Evolutionary conservation across 2,888 invertebrate genomes (phyloP).

Genomic region (Pheosia tremula): DNA sequence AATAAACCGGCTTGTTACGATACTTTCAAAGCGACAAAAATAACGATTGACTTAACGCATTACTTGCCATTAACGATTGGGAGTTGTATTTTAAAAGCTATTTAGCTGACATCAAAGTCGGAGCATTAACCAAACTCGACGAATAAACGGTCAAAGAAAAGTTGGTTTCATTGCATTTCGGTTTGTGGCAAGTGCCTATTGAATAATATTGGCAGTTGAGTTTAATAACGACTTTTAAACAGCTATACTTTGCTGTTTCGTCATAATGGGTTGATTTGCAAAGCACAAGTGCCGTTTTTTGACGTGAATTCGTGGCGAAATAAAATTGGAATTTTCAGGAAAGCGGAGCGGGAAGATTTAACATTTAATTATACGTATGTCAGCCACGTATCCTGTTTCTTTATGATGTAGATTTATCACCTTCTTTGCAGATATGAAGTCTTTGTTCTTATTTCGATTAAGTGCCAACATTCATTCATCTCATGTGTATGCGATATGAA

Average conservation of each 20-base stretch:
- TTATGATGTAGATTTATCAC: conserved; percentile 38
- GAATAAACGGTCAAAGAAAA: conserved; percentile 39
- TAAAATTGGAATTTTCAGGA: conserved; percentile 27
- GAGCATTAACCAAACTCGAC: conserved; percentile 26
- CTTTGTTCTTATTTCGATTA: conserved; percentile 19
- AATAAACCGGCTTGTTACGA: conserved; percentile 18
- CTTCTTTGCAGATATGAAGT: conserved; percentile 26
- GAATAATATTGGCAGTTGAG: conserved; percentile 42
- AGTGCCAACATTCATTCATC: conserved; percentile 26
- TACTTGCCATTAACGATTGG: conserved; percentile 26
- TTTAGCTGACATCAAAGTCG: conserved; percentile 43
- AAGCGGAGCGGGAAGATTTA: conserved; percentile 24
- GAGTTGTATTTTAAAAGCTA: conserved; percentile 38
- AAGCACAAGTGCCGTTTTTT: conserved; percentile 48
- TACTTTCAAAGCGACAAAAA: conserved; percentile 24
- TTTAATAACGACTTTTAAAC: conserved; percentile 47
- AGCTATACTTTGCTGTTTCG: conserved; percentile 35
- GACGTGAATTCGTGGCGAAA: conserved; percentile 32
- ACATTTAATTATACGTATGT: conserved; percentile 34
- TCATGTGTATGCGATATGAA: conserved; percentile 25
- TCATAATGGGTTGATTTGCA: conserved; percentile 57
- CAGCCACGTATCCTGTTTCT: conserved; percentile 25
- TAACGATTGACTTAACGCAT: conserved; percentile 27
- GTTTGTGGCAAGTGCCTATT: conserved; percentile 40
- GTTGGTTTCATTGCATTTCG: conserved; percentile 29